phyloP scores from a whole-genome alignment of 2,888 invertebrate species.

The Erebia epiphron region DNA sequence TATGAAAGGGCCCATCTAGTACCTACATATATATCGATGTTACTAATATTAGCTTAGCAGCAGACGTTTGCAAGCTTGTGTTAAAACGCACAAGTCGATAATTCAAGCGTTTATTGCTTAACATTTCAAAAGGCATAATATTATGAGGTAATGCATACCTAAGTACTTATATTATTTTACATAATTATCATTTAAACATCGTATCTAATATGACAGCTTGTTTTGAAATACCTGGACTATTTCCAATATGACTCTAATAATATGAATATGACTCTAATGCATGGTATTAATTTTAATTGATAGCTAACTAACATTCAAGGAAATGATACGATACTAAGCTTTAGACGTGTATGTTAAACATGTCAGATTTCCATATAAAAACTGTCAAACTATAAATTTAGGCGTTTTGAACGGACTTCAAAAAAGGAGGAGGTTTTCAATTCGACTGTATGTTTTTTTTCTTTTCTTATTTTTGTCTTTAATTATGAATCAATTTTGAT shows the following conservation, averaged over 20 bases:
- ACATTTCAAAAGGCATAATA: too few relatives aligned
- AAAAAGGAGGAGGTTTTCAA: too few relatives aligned
- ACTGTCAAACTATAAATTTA: too few relatives aligned
- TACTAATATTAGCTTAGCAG: neutral
- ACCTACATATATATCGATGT: too few relatives aligned
- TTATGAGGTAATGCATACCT: neutral
- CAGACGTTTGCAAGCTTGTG: neutral
- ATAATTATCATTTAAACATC: neutral
- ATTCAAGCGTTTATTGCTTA: neutral
- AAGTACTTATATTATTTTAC: neutral
- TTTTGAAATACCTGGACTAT: slow-evolving; percentile 4
- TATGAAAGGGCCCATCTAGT: too few relatives aligned
- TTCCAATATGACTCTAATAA: neutral
- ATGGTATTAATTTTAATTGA: neutral
- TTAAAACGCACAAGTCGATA: slow-evolving; percentile 1
- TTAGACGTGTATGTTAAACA: too few relatives aligned
- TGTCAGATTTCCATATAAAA: too few relatives aligned
- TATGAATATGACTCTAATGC: neutral
- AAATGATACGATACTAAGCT: neutral
- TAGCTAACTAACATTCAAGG: neutral
- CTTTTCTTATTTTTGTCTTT: too few relatives aligned
- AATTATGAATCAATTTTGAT: too few relatives aligned
- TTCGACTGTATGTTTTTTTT: too few relatives aligned
- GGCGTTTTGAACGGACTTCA: too few relatives aligned
- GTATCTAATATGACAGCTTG: slow-evolving; percentile 1